These are phyloP conservation scores for Drosophila erecta DNA, from an alignment of 1,140 invertebrate genomes.

Conservation along the genomic window DNA sequence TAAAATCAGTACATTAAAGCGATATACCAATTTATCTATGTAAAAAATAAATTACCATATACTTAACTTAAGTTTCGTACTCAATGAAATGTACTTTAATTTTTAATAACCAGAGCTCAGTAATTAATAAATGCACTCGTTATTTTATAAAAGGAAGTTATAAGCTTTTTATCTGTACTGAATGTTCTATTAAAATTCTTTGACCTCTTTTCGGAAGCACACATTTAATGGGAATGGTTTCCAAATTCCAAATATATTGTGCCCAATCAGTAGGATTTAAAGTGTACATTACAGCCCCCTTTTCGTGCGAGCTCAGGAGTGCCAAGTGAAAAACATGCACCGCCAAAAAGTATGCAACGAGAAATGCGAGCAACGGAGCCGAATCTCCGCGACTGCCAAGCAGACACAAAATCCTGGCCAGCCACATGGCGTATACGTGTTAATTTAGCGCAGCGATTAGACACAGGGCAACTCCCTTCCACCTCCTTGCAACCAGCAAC, in stretches of 20 bases:
- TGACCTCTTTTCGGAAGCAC: no score
- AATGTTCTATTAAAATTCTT: no score
- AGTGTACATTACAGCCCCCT: not conserved
- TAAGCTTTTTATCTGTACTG: no score
- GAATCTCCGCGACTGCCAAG: constrained; percentile 39
- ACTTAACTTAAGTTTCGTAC: not conserved
- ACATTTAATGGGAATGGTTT: no score
- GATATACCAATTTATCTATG: not conserved
- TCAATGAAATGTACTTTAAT: no score
- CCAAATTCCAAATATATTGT: no score
- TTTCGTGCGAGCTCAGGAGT: not conserved
- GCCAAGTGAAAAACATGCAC: no score
- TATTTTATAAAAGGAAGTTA: no score
- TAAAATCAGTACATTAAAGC: constrained; percentile 17
- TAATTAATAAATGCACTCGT: no score
- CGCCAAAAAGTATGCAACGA: constrained; percentile 12
- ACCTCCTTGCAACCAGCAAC: not conserved
- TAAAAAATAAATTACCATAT: not conserved
- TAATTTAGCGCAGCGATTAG: constrained; percentile 76
- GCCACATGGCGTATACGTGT: constrained; percentile 78
- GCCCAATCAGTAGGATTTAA: no score
- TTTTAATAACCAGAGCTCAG: no score
- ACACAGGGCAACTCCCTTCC: constrained; percentile 33
- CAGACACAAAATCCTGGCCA: constrained; percentile 67
- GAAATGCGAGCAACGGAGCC: constrained; percentile 25